These are phyloP conservation scores for Batillaria attramentaria DNA, from an alignment of 1,140 invertebrate species.

Conservation along the genomic window DNA sequence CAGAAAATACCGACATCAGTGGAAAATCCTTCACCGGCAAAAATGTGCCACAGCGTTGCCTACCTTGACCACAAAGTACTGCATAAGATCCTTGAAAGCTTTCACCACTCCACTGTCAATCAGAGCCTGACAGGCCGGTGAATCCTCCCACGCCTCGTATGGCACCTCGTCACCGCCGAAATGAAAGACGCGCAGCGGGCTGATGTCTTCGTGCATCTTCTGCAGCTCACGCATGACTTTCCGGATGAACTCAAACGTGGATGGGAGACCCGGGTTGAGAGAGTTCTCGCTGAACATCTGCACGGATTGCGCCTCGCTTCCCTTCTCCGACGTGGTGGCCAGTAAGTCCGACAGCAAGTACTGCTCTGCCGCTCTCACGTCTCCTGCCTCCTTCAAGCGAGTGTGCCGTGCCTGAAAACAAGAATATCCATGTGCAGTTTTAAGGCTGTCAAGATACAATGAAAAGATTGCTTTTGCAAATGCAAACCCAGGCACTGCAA, in stretches of 20 bases:
- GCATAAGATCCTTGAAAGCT: conserved; percentile 55
- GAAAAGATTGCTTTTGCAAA: too few species aligned
- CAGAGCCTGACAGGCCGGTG: conserved; percentile 57
- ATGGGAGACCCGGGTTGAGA: conserved; percentile 66
- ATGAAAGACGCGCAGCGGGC: conserved; percentile 62
- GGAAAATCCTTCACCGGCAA: too few species aligned
- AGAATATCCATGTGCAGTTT: too few species aligned
- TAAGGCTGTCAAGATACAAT: too few species aligned
- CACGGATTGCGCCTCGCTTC: conserved; percentile 47
- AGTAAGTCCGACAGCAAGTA: conserved; percentile 57
- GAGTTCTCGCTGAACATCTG: conserved; percentile 66
- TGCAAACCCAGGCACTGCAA: too few species aligned
- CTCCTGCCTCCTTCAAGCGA: conserved; percentile 35
- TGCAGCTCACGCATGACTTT: conserved; percentile 61
- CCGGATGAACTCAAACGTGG: conserved; percentile 64
- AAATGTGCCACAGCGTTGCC: conserved; percentile 42
- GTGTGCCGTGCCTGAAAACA: conserved; percentile 13
- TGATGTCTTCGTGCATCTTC: conserved; percentile 57
- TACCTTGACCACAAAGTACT: conserved; percentile 60
- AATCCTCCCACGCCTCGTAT: conserved; percentile 62
- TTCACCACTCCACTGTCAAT: conserved; percentile 47
- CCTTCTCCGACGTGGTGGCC: conserved; percentile 38
- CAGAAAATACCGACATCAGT: too few species aligned
- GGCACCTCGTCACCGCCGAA: conserved; percentile 70
- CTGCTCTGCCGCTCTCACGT: conserved; percentile 50